A percentile compares a stretch with the other conserved stretches of the same genome.
These are phyloP conservation scores for Cordilura impudica DNA, from an alignment of 2,888 invertebrate genomes.

Conservation along the genomic window DNA sequence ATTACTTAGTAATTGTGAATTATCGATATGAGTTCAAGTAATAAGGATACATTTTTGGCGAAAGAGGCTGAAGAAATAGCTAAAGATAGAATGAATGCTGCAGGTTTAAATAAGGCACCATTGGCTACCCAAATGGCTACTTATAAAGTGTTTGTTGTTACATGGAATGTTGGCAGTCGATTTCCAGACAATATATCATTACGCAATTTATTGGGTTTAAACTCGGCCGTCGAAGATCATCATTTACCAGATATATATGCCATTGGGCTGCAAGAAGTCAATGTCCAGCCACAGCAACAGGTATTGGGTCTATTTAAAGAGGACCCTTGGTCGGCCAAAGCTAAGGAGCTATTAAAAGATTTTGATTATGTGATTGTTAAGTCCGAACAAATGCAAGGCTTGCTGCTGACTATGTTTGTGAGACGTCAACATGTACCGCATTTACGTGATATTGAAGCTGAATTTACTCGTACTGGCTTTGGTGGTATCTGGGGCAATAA, in stretches of 20 bases:
- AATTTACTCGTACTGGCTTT: conserved; percentile 93
- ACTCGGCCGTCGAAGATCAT: conserved; percentile 78
- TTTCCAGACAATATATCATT: conserved; percentile 86
- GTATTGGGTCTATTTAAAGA: conserved; percentile 88
- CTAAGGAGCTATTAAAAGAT: conserved; percentile 84
- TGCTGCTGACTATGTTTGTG: conserved; percentile 88
- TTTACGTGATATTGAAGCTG: conserved; percentile 90
- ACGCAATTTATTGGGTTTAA: conserved; percentile 84
- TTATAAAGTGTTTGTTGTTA: conserved; percentile 87
- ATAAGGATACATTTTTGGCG: background rate
- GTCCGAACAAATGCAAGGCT: conserved; percentile 89
- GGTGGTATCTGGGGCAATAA: conserved; percentile 98
- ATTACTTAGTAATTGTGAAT: background rate
- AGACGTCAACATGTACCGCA: conserved; percentile 88
- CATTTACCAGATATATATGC: conserved; percentile 89
- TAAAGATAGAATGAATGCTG: background rate
- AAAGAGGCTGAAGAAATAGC: background rate
- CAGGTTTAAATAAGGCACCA: background rate
- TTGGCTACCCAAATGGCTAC: conserved; percentile 65
- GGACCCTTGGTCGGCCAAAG: conserved; percentile 90
- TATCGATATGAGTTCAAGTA: conserved; percentile 32
- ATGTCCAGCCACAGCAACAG: conserved; percentile 91
- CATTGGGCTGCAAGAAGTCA: conserved; percentile 93
- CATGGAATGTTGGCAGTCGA: conserved; percentile 94
- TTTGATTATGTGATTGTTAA: conserved; percentile 88